These are phyloP conservation scores for Leucopternis melanops DNA, from an alignment of 2,113 vertebrate genomes.

Conservation along the genomic window DNA sequence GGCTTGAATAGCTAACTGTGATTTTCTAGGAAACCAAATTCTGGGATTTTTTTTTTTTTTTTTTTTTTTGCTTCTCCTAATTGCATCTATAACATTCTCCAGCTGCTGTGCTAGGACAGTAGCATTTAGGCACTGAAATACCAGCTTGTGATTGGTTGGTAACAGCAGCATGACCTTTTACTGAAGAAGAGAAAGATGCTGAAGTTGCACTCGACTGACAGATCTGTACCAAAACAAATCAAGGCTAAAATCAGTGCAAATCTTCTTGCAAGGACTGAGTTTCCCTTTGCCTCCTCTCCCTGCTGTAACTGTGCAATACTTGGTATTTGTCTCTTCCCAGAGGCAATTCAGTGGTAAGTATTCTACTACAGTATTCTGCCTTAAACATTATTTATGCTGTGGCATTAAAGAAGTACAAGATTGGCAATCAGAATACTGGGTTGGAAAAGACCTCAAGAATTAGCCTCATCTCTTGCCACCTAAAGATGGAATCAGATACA, in stretches of 20 bases:
- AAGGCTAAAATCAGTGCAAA: neutral
- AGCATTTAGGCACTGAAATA: neutral
- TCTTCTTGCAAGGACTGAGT: neutral
- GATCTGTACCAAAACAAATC: neutral
- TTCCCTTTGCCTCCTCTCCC: neutral
- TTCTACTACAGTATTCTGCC: neutral
- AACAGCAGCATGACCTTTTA: neutral
- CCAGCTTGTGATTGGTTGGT: neutral
- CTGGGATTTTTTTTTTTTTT: neutral
- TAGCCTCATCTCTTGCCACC: neutral
- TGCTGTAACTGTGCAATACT: neutral
- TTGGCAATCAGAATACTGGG: neutral
- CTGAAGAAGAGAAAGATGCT: neutral
- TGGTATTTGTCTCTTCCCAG: neutral
- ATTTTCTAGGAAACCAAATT: neutral
- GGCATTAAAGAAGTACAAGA: neutral
- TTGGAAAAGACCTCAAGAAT: neutral
- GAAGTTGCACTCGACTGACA: neutral
- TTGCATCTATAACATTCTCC: neutral
- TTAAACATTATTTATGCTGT: neutral
- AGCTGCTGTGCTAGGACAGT: neutral
- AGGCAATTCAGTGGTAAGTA: neutral
- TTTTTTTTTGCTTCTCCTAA: neutral
- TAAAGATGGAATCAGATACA: neutral
- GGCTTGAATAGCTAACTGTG: neutral